A percentile compares a stretch with the other conserved stretches of the same genome.
Evolutionary conservation across 2,888 invertebrate species (phyloP).

Genomic region (Ischnura elegans): DNA sequence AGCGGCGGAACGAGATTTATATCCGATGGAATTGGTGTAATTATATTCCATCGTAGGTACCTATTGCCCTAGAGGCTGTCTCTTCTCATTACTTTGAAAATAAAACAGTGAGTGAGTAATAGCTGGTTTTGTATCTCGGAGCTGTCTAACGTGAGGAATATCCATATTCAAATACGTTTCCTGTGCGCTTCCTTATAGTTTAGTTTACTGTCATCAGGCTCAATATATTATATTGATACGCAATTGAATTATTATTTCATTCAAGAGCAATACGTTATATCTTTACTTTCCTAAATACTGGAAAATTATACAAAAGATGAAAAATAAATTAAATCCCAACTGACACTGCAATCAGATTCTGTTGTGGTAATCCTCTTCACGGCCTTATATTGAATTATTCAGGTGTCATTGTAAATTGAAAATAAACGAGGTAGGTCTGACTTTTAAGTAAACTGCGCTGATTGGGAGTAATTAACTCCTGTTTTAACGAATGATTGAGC

Average conservation of each 20-base stretch:
- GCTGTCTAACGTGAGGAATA: neutral
- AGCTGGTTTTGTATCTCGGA: neutral
- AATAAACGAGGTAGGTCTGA: neutral
- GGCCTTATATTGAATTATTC: neutral
- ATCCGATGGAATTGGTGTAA: neutral
- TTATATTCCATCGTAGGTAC: neutral
- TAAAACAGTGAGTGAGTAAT: neutral
- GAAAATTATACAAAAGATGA: neutral
- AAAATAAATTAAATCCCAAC: neutral
- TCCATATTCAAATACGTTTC: neutral
- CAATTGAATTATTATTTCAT: neutral
- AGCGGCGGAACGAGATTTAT: neutral
- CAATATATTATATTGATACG: neutral
- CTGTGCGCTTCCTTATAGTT: neutral
- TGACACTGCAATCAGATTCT: neutral
- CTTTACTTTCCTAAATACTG: neutral
- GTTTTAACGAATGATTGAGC: neutral
- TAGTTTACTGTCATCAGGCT: neutral
- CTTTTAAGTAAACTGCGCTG: neutral
- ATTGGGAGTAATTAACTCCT: neutral
- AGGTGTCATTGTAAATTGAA: neutral
- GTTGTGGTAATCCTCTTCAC: neutral
- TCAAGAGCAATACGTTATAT: too few relatives aligned
- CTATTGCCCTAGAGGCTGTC: neutral
- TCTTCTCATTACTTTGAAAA: neutral